Percentiles rank a stretch among this genome's conserved stretches.
Conservation (phyloP, 2,888 invertebrate species). For the Sarcophaga variegata region DNA sequence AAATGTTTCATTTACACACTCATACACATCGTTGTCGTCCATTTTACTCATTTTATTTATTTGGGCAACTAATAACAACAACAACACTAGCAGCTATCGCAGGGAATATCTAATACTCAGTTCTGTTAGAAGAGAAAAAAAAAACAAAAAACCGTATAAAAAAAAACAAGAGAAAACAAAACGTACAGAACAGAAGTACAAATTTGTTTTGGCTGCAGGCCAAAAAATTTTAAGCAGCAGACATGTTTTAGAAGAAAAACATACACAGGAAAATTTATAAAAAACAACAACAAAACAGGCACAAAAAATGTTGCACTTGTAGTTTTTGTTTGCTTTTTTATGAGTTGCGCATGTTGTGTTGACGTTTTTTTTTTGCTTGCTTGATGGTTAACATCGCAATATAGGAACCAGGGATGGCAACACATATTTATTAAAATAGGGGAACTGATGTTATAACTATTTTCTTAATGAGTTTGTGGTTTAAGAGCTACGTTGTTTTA, state of each 20-base stretch:
- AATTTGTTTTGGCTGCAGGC: constrained; percentile 58
- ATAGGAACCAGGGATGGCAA: neutral
- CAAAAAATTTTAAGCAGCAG: constrained; percentile 45
- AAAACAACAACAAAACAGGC: neutral
- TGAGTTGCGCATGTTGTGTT: constrained; percentile 64
- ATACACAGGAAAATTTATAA: neutral
- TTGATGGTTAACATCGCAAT: constrained; percentile 25
- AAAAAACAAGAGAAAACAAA: neutral
- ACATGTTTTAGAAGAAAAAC: constrained; percentile 46
- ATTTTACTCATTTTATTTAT: constrained; percentile 22
- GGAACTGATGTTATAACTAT: too few species aligned
- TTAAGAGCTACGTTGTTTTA: too few species aligned
- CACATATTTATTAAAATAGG: neutral
- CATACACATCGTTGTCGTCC: neutral
- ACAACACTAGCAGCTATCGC: neutral
- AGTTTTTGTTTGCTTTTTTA: constrained; percentile 41
- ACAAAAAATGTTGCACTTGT: constrained; percentile 30
- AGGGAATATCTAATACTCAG: constrained; percentile 29
- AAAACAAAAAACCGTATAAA: neutral
- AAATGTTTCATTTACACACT: constrained; percentile 42
- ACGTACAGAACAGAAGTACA: constrained; percentile 37
- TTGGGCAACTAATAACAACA: constrained; percentile 7
- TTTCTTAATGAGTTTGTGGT: too few species aligned
- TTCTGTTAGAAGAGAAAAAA: constrained; percentile 21
- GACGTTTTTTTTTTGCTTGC: constrained; percentile 33